Evolutionary conservation across 2,797 vertebrate genomes (phyloP), one percentile per base, ranked within the genome.

Genomic region (Nyctibius grandis): DNA sequence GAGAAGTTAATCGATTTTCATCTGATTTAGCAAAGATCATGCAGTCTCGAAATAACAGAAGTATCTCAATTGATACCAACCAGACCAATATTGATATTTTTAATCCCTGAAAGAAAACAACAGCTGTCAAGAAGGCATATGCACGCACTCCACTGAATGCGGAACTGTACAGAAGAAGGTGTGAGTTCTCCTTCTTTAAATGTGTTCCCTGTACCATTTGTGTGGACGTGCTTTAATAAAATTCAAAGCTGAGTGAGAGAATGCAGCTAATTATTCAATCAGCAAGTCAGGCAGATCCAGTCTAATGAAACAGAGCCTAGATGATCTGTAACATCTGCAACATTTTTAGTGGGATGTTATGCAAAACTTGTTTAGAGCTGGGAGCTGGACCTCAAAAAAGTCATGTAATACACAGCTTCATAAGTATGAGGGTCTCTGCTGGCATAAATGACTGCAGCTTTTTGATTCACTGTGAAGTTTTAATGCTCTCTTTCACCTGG

Each of bases 61-160:
- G 86, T 93, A 92, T 82, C 53, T 67, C 89, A 45, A 73, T 73
- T 96, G 95, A 87, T 94, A 94, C 53, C 67, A 82, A 31, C 59
- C 44, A 91, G 91, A 97, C 95, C 94, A 96, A 94, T 96, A 93
- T 75, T 57, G 44, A 74, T 96, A 94, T 89, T 95, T 97, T 94
- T 94, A 79, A 94, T 83, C 47, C 83, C 56, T 74, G 72, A 80
- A 93, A 89, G 89, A 87, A 95, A 96, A 90, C 68, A 96, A 86
- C 69, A 89, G 72, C 84, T 94, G 73, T 74, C 89, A 92, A 83
- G 90, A 92, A 82, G 54, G 82, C 59, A 92, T 50, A 60, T 68
- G 65, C 59, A 84, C 16, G 31, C 50, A 8, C 54, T 95, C 48
- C 82, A 60, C 91, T 91, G 48, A 90, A 91, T 84, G 73, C 19